Evolutionary conservation across 2,113 vertebrate species (phyloP), one percentile per base, ranked within the genome.

Genomic region (Manacus vitellinus): DNA sequence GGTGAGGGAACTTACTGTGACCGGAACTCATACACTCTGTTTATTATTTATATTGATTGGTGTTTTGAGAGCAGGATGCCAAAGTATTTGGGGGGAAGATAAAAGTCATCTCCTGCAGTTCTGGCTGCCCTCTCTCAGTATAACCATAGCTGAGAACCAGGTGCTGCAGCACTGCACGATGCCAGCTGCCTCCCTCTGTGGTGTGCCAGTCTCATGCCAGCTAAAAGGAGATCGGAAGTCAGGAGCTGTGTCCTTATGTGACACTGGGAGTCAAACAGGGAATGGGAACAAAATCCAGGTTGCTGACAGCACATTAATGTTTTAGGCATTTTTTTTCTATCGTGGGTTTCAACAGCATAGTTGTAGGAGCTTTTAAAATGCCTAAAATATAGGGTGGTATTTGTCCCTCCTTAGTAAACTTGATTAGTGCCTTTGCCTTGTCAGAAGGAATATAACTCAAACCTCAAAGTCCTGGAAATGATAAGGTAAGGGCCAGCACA

Each of bases 161-260:
- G 85, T 93, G 91, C 86, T 92, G 62, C 58, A 72, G 62, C 71
- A 10, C 66, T 30, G 33, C 0, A 0, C 79, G 82, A 4, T 82
- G 47, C 75, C 0, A 0, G 31, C 71, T 78, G 66, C 56, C 44
- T 88, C 49, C 3, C 54, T 72, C 58, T 5, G 0, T 27, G 66
- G 28, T 31, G 22, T 85, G 78, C 67, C 30, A 10, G 21, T 30
- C 46, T 77, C 41, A 22, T 0, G n/a, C 88, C 74, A 79, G 17
- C 46, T 59, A 6, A 23, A 35, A 52, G 52, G 65, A 65, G 52
- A 65, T 7, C 5, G 10, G 37, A 85, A 93, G 49, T 70, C 59
- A 56, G 71, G 54, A 92, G 46, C 85, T 54, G 25, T 88, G 91
- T 93, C 95, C 95, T 94, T 85, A 85, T 0, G 1, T 92, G 95